Conservation (phyloP, 2,797 vertebrate genomes). For the Lithobates pipiens region DNA sequence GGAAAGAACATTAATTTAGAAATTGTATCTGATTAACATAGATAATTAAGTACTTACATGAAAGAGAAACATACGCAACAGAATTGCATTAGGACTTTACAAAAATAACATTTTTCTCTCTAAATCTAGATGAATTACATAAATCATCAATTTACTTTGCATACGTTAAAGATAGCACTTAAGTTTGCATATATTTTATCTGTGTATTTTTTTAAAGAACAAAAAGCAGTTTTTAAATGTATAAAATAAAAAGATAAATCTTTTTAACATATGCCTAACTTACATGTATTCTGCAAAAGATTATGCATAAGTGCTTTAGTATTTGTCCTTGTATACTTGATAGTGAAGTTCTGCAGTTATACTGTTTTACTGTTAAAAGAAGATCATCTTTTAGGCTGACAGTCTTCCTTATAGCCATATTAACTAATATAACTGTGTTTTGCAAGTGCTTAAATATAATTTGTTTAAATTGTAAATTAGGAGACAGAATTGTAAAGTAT, state of each 20-base stretch:
- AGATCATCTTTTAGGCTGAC: no score
- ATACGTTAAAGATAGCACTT: not conserved
- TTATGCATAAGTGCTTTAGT: not conserved
- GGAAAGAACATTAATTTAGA: not conserved
- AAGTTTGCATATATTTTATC: not conserved
- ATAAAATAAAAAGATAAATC: not conserved
- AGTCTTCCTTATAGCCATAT: no score
- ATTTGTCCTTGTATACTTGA: not conserved
- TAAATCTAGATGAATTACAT: not conserved
- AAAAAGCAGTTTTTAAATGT: not conserved
- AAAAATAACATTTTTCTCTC: not conserved
- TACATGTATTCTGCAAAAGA: not conserved
- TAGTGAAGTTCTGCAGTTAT: not conserved
- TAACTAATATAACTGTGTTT: no score
- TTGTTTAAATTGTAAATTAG: no score
- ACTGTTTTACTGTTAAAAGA: not conserved
- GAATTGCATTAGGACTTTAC: not conserved
- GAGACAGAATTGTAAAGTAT: no score
- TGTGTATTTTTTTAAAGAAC: not conserved
- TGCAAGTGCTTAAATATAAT: no score
- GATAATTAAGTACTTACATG: constrained; percentile 2
- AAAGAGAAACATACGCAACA: not conserved
- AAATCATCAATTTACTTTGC: not conserved
- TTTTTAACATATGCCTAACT: not conserved
- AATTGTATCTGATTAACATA: not conserved